These are phyloP conservation scores for Setipinna tenuifilis DNA, from an alignment of 2,797 vertebrate genomes.

Conservation along the genomic window DNA sequence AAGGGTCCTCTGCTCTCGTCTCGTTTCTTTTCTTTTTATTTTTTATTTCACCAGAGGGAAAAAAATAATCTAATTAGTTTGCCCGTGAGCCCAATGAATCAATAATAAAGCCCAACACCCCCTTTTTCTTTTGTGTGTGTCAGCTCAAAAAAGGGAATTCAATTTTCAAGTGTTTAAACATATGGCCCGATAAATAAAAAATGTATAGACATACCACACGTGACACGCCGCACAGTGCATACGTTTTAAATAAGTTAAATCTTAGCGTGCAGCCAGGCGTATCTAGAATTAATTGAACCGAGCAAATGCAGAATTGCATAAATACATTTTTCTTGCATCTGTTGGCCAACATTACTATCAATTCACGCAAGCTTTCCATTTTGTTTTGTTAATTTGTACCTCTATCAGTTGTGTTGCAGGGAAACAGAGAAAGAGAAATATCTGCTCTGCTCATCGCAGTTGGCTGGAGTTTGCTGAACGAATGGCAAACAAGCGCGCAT, in stretches of 20 bases:
- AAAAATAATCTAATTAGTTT: background rate
- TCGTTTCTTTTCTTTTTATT: background rate
- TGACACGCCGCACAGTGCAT: background rate
- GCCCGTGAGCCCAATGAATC: conserved; percentile 62
- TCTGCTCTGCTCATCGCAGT: background rate
- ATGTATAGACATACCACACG: background rate
- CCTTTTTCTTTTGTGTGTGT: conserved; percentile 15
- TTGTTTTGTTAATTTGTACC: conserved; percentile 8
- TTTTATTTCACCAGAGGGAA: background rate
- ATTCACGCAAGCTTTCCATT: background rate
- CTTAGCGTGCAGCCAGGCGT: background rate
- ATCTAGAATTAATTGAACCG: background rate
- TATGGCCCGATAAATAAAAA: background rate
- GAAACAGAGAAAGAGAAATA: background rate
- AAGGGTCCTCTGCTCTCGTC: background rate
- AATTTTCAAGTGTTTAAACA: conserved; percentile 9
- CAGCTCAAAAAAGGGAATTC: conserved; percentile 14
- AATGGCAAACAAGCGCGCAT: background rate
- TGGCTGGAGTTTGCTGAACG: conserved; percentile 17
- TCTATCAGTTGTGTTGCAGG: background rate
- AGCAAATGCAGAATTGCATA: background rate
- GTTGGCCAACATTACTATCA: background rate
- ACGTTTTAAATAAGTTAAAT: conserved; percentile 10
- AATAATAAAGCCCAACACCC: conserved; percentile 57
- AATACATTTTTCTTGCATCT: background rate